Conservation (phyloP, 2,888 invertebrate genomes). For the Dicyrtomina minuta region DNA sequence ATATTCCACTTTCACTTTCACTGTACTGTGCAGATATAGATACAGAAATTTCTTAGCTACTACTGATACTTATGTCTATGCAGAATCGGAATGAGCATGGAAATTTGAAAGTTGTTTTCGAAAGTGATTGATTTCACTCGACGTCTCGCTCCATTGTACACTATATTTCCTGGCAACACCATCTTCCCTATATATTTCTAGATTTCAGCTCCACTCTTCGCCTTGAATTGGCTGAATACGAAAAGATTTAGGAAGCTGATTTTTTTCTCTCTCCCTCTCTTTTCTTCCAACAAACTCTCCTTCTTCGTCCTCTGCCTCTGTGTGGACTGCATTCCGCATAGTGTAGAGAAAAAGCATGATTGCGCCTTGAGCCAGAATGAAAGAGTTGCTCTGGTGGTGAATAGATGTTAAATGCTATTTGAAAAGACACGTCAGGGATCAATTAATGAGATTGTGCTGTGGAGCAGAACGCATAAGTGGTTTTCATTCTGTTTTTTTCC, state of each 20-base stretch:
- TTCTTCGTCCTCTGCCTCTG: too few relatives aligned
- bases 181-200: background rate
- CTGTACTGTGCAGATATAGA: too few relatives aligned
- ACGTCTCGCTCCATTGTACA: slow-evolving; percentile 32
- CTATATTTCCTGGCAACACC: slow-evolving; percentile 29
- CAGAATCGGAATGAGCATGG: background rate
- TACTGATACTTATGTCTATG: too few relatives aligned
- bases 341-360: slow-evolving; percentile 20
- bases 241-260: slow-evolving; percentile 29
- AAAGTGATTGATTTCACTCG: slow-evolving; percentile 33
- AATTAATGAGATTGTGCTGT: slow-evolving; percentile 35
- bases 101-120: slow-evolving; percentile 18
- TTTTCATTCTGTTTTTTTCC: slow-evolving; percentile 29
- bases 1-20: too few relatives aligned
- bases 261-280: slow-evolving; percentile 12
- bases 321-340: too few relatives aligned
- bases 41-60: too few relatives aligned
- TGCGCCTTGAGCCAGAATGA: slow-evolving; percentile 32
- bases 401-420: slow-evolving; percentile 38
- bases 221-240: slow-evolving; percentile 2
- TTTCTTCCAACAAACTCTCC: too few relatives aligned
- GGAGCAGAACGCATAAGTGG: slow-evolving; percentile 35
- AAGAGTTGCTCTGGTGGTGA: slow-evolving; percentile 32
- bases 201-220: background rate
- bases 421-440: slow-evolving; percentile 37